These are phyloP conservation scores for Smittia aterrima DNA, from an alignment of 2,888 invertebrate genomes.

Conservation along the genomic window DNA sequence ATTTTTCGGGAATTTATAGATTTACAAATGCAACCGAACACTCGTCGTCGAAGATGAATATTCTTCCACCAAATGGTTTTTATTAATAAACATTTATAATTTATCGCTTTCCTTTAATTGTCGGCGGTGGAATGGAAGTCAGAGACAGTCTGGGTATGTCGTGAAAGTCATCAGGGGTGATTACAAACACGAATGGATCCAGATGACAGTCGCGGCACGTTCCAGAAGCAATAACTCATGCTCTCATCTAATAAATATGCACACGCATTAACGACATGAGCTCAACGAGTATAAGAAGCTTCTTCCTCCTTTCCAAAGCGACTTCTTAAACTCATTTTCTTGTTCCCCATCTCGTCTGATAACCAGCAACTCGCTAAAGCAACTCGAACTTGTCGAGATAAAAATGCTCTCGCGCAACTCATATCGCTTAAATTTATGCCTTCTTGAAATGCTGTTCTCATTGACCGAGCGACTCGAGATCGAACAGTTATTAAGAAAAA, in stretches of 20 bases:
- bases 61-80: constrained; percentile 10
- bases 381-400: constrained; percentile 31
- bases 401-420: constrained; percentile 18
- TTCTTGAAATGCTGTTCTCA: constrained; percentile 10
- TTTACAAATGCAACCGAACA: constrained; percentile 14
- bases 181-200: constrained; percentile 8
- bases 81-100: constrained; percentile 34
- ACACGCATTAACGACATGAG: background rate
- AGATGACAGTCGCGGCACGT: constrained; percentile 28
- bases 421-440: constrained; percentile 26
- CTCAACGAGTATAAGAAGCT: background rate
- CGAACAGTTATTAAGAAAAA: constrained; percentile 13
- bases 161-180: background rate
- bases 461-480: background rate
- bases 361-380: background rate
- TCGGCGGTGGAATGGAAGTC: background rate
- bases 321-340: constrained; percentile 24
- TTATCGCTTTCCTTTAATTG: constrained; percentile 30
- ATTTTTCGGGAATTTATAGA: constrained; percentile 16
- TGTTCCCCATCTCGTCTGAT: constrained; percentile 3
- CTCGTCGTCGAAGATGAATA: background rate
- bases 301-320: background rate
- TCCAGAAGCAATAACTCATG: constrained; percentile 32
- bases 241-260: background rate
- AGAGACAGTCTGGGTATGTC: constrained; percentile 2